phyloP scores from a whole-genome alignment of 1,140 invertebrate species.

The Drosophila orosa region DNA sequence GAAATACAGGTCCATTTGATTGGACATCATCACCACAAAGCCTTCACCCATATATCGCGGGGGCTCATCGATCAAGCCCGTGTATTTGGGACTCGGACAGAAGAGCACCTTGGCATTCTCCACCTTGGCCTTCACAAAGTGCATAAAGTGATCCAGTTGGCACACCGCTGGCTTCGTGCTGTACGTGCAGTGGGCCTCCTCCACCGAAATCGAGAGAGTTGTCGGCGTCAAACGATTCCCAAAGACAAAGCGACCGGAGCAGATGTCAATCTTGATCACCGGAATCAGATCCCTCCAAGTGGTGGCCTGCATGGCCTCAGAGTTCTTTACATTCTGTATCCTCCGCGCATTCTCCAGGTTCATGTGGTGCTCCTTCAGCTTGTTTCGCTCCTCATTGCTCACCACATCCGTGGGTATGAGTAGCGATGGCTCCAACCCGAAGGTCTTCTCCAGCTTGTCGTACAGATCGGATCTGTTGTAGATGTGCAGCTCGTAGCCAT shows the following conservation, averaged over 20 bases:
- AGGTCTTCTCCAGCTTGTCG: conserved; percentile 93
- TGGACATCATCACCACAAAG: conserved; percentile 98
- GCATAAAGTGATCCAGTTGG: conserved; percentile 97
- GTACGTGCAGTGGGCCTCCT: conserved; percentile 97
- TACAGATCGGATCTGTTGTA: conserved; percentile 97
- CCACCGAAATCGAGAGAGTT: conserved; percentile 95
- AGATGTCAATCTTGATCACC: conserved; percentile 97
- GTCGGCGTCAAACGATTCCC: conserved; percentile 98
- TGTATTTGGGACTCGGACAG: conserved; percentile 97
- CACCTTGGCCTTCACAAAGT: conserved; percentile 96
- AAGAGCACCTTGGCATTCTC: conserved; percentile 98
- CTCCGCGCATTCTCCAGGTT: conserved; percentile 86
- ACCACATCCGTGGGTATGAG: conserved; percentile 85
- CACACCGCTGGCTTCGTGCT: conserved; percentile 97
- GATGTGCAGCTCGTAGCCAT: conserved; percentile 98
- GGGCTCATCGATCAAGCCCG: conserved; percentile 96
- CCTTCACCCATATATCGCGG: conserved; percentile 97
- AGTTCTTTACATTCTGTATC: conserved; percentile 86
- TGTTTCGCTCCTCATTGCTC: conserved; percentile 75
- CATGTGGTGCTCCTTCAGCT: conserved; percentile 86
- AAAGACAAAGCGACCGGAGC: conserved; percentile 96
- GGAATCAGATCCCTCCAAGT: conserved; percentile 98
- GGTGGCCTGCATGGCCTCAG: conserved; percentile 90
- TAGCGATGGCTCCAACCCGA: conserved; percentile 92
- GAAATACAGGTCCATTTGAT: conserved; percentile 97